Base-by-base conservation (phyloP, 2,888 invertebrate genomes). In the Hirtodrosophila alboralis region DNA sequence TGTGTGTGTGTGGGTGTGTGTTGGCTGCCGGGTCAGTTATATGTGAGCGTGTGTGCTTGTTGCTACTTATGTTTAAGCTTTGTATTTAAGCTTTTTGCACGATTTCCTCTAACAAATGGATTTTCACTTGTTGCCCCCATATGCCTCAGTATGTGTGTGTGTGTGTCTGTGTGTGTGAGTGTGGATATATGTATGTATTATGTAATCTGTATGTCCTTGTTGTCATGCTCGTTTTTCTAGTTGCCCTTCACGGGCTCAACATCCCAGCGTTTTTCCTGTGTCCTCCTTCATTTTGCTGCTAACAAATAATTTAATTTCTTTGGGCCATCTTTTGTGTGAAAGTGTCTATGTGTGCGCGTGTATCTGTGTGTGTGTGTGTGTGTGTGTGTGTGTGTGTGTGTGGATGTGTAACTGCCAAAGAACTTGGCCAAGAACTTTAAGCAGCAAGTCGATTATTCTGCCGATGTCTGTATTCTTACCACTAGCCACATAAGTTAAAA, bases 31-130 rank as follows among this genome's bases (percentile, higher is more conserved):
- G 63, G 67, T 68, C 67, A 67, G 54, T 33, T 56, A 51, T 31
- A 4, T 30, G 51, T 45, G 27, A 43, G 23, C 23, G 51, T 49
- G 43, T 49, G 53, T 64, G 48, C 60, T 51, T 59, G 74, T 51
- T 61, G 74, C 67, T 75, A 71, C 80, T 79, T 78, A 70, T 77
- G 69, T 75, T 86, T 78, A 84, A 84, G 77, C 84, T 84, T 80
- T 70, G 83, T 84, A 84, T 87, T 87, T 87, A 86, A 84, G 87
- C 87, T 87, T 84, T 79, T 79, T 79, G 78, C 78, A 84, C 78
- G 84, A 79, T 79, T 79, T 79, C 78, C 78, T 79, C 84, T 80
- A 79, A 79, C 78, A 79, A 79, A 79, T 79, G 78, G 78, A 79
- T 79, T 79, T 79, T 84, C 84, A 79, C 78, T 84, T 79, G 84